Percentiles rank a stretch among this genome's conserved stretches.
These are phyloP conservation scores for Limnodromus scolopaceus DNA, from an alignment of 2,797 vertebrate species.

Conservation along the genomic window DNA sequence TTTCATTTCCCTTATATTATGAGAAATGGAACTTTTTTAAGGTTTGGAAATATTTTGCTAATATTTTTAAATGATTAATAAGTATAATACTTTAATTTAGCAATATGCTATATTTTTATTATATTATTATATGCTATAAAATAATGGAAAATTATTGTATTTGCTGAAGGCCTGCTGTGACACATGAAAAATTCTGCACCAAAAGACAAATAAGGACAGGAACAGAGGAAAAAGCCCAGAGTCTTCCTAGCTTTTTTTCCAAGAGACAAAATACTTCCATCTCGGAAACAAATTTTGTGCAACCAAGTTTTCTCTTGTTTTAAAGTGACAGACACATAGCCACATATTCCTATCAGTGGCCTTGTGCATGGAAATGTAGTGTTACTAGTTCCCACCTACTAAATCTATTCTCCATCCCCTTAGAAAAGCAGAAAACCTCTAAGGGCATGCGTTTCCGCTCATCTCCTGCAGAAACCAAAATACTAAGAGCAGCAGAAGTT, in stretches of 20 bases:
- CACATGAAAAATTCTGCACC: neutral
- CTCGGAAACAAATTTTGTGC: neutral
- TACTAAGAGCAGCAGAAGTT: neutral
- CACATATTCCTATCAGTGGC: too few species aligned
- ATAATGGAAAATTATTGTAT: neutral
- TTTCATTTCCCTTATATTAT: neutral
- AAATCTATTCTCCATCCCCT: neutral
- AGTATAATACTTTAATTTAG: neutral
- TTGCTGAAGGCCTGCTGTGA: neutral
- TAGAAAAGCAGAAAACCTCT: neutral
- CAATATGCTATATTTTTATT: too few species aligned
- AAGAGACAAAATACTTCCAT: neutral
- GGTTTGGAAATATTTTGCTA: neutral
- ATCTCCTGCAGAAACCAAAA: neutral
- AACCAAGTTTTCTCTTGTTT: neutral
- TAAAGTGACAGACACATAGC: neutral
- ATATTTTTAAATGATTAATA: neutral
- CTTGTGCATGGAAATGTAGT: neutral
- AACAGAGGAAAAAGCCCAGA: neutral
- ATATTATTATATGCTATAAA: neutral
- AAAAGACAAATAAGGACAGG: neutral
- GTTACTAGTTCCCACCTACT: neutral
- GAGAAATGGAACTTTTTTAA: neutral
- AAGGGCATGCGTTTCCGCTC: neutral
- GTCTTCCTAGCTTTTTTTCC: neutral